Evolutionary conservation across 2,113 vertebrate genomes (phyloP), one percentile per base, ranked within the genome.

Genomic region (Nanorana parkeri): DNA sequence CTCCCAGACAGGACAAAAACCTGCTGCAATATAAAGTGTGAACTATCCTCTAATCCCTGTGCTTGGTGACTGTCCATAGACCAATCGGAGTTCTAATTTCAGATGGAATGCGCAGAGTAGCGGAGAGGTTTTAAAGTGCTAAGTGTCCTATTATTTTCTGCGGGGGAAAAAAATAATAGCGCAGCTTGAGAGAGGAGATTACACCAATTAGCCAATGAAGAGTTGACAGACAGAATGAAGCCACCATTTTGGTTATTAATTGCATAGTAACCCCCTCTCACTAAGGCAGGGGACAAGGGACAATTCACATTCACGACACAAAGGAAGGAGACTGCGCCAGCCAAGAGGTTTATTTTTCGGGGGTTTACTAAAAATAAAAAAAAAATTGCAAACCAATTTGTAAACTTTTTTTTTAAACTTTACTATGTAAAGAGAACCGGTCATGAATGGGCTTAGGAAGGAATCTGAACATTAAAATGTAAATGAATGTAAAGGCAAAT

Each of bases 101-200:
- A 55, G 26, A 55, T 20, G 52, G 76, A 54, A 61, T n/a, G 66
- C 36, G 55, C 29, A 67, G 2, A 65, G 61, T 17, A 81, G 69
- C 80, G 56, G 51, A 67, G 16, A 47, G 55, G 51, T 13, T 63
- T 51, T 81, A 66, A 81, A 75, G 89, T 68, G 87, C 84, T 69
- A 41, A 84, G 84, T 86, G 81, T 85, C 83, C 87, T 92, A 91
- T 90, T 92, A 90, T 91, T 92, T 91, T 80, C 67, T 85, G 63
- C 73, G 21, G 21, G 67, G 4, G 88, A 89, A 90, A 80, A 89
- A 90, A 91, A 91, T 86, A 91, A 91, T 88, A 89, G 87, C 84
- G 83, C 52, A 32, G 60, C 86, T 84, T 47, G 85, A 87, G 75
- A 89, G 87, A 76, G 84, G 89, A 93, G 88, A 87, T 88, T 83